Evolutionary conservation across 2,888 invertebrate species (phyloP).

Genomic region (Axea sp.): DNA sequence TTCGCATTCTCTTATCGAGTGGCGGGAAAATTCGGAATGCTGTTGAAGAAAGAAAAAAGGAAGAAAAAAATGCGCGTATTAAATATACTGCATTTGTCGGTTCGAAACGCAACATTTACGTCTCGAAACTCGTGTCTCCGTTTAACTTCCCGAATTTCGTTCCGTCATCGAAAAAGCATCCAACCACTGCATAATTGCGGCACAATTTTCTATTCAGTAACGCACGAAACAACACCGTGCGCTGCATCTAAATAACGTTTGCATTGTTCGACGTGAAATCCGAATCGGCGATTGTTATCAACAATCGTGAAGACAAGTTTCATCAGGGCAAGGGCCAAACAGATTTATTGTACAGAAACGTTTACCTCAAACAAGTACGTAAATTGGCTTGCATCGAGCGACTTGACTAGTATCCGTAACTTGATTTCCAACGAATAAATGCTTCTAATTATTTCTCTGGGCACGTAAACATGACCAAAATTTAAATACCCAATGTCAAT

Average conservation of each 20-base stretch:
- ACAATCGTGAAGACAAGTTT: slow-evolving; percentile 33
- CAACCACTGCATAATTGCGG: not conserved
- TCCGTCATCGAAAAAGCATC: not conserved
- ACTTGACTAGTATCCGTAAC: slow-evolving; percentile 22
- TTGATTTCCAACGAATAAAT: slow-evolving; percentile 21
- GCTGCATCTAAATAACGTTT: slow-evolving; percentile 7
- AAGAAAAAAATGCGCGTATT: too few relatives aligned
- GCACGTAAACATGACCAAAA: too few relatives aligned
- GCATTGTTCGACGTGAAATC: slow-evolving; percentile 23
- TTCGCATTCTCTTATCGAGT: too few relatives aligned
- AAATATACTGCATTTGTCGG: too few relatives aligned
- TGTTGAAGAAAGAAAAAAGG: too few relatives aligned
- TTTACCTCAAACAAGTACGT: slow-evolving; percentile 26
- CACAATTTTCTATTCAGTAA: not conserved
- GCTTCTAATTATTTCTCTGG: too few relatives aligned
- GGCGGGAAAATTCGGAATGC: too few relatives aligned
- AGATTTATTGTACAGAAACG: slow-evolving; percentile 29
- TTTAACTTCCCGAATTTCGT: too few relatives aligned
- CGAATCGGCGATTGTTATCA: slow-evolving; percentile 28
- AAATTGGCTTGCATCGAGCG: slow-evolving; percentile 20
- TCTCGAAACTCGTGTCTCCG: too few relatives aligned
- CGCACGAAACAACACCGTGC: slow-evolving; percentile 1
- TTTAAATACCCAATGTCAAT: too few relatives aligned
- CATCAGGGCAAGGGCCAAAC: not conserved
- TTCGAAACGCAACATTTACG: too few relatives aligned